Conservation (phyloP, 2,113 vertebrate genomes). For the Turdus rufiventris region DNA sequence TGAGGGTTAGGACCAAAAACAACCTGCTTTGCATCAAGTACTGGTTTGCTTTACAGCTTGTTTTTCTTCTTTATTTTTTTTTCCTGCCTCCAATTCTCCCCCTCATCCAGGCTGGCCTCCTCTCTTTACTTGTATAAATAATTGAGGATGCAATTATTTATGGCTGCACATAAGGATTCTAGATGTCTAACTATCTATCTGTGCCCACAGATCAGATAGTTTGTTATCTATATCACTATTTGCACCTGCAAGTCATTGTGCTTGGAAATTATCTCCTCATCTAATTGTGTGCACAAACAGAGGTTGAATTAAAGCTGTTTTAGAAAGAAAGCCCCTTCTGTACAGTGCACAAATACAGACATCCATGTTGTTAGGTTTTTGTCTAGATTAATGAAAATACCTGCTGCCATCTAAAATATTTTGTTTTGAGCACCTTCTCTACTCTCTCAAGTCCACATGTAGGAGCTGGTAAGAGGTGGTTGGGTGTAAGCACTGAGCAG, state of each 20-base stretch:
- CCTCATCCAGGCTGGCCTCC: not conserved
- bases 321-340: not conserved
- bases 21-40: not conserved
- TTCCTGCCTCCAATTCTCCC: not conserved
- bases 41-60: not conserved
- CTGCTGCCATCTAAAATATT: not conserved
- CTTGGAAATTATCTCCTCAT: conserved; percentile 57
- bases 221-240: conserved; percentile 65
- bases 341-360: not conserved
- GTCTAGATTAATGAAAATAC: not conserved
- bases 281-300: conserved; percentile 56
- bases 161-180: conserved; percentile 57
- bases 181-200: conserved; percentile 63
- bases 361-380: not conserved
- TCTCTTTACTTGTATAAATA: conserved; percentile 62
- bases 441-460: accelerated
- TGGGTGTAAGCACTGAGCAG: not conserved
- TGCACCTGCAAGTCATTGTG: conserved; percentile 63
- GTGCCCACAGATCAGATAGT: conserved; percentile 60
- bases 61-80: not conserved
- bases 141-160: conserved; percentile 61
- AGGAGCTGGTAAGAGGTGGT: not conserved
- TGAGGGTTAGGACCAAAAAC: not conserved
- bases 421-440: not conserved
- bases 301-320: conserved; percentile 42